Conservation (phyloP, 1,140 invertebrate genomes). For the Papilio aristodemus region DNA sequence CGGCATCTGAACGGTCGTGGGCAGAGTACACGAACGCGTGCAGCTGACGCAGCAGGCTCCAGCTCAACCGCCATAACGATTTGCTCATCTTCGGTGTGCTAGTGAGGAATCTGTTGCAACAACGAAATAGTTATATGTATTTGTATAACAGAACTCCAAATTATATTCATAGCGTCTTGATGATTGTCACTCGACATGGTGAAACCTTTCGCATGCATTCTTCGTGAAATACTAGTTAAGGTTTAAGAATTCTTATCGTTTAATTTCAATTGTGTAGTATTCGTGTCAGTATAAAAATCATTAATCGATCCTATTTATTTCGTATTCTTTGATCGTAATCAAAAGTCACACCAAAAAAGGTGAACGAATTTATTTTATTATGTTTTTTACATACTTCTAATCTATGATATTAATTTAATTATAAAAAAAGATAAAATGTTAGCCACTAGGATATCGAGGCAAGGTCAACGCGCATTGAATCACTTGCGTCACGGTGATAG, state of each 20-base stretch:
- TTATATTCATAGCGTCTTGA: not conserved
- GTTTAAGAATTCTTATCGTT: too few species aligned
- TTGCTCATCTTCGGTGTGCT: conserved; percentile 78
- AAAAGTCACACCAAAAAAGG: too few species aligned
- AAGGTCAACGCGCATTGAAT: conserved; percentile 11
- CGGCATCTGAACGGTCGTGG: conserved; percentile 58
- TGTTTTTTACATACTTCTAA: not conserved
- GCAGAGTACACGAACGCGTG: conserved; percentile 70
- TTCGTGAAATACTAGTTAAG: too few species aligned
- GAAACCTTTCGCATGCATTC: too few species aligned
- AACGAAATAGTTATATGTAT: not conserved
- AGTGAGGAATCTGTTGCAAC: conserved; percentile 62
- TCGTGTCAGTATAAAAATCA: too few species aligned
- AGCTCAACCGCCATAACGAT: conserved; percentile 68
- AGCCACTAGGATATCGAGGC: conserved; percentile 5
- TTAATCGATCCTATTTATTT: too few species aligned
- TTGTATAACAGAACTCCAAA: not conserved
- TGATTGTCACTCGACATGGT: too few species aligned
- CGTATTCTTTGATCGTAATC: too few species aligned
- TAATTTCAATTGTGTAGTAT: too few species aligned
- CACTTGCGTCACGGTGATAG: not conserved
- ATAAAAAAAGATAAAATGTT: conserved; percentile 12
- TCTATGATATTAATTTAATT: not conserved
- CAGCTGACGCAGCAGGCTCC: conserved; percentile 64
- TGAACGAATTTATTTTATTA: too few species aligned